These are phyloP conservation scores for Eledona agricola DNA, from an alignment of 2,888 invertebrate genomes.

Conservation along the genomic window DNA sequence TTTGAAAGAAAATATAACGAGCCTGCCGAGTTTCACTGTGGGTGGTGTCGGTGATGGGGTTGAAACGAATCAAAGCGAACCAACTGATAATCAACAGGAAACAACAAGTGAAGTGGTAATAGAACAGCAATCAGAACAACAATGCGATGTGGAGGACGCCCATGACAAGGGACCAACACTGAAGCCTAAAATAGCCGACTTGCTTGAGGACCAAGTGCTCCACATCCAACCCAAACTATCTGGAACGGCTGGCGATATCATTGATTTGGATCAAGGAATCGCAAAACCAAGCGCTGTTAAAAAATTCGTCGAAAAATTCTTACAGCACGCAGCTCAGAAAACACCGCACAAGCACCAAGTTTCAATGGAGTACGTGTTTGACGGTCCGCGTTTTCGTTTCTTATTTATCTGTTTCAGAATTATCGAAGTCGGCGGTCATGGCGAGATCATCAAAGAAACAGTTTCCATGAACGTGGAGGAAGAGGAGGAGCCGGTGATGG, in stretches of 20 bases:
- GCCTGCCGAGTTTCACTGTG: constrained; percentile 24
- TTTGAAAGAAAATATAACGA: constrained; percentile 23
- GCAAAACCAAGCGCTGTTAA: constrained; percentile 68
- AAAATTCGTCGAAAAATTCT: constrained; percentile 75
- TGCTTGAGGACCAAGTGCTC: constrained; percentile 51
- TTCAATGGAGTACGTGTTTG: constrained; percentile 65
- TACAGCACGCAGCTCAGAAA: constrained; percentile 70
- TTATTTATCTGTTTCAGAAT: constrained; percentile 50
- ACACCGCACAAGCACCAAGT: constrained; percentile 67
- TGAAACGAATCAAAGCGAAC: no score
- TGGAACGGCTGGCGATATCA: constrained; percentile 66
- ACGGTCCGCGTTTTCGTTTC: constrained; percentile 14
- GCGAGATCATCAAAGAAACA: constrained; percentile 62
- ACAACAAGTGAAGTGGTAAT: constrained; percentile 31
- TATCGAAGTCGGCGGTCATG: constrained; percentile 61
- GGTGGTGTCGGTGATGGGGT: constrained; percentile 24
- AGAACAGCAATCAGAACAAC: constrained; percentile 37
- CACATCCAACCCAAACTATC: constrained; percentile 65
- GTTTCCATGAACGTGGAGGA: constrained; percentile 54
- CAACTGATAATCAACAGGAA: no score
- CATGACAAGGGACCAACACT: constrained; percentile 46
- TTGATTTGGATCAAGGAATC: constrained; percentile 69
- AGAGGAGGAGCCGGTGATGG: constrained; percentile 51
- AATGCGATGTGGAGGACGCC: constrained; percentile 48
- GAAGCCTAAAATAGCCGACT: constrained; percentile 56